Conservation (phyloP, 2,113 vertebrate species). For the Lethenteron reissneri region DNA sequence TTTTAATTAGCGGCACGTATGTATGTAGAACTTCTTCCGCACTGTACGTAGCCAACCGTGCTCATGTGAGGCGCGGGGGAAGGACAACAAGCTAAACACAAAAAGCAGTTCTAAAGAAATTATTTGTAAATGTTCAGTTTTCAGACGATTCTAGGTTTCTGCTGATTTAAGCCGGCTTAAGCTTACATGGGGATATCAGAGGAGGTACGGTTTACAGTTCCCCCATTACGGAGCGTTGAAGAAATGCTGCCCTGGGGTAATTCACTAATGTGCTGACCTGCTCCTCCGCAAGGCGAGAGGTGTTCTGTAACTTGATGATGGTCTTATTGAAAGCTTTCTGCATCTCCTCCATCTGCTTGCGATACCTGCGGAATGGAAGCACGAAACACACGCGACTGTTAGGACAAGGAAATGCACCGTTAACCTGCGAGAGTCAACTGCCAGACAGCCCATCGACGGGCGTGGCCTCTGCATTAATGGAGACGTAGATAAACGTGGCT, state of each 20-base stretch:
- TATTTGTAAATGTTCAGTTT: not conserved
- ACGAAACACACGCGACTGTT: not conserved
- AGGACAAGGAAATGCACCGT: no score
- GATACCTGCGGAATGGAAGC: constrained; percentile 35
- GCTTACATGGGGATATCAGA: not conserved
- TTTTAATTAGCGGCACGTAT: no score
- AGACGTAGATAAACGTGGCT: no score
- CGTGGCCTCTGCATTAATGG: no score
- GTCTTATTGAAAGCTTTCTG: constrained; percentile 96
- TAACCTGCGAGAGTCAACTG: no score
- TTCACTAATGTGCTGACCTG: constrained; percentile 32
- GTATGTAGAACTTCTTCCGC: no score
- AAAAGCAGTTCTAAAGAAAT: not conserved
- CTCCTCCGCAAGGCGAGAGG: constrained; percentile 76
- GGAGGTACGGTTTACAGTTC: not conserved
- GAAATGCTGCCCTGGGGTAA: not conserved
- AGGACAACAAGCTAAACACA: not conserved
- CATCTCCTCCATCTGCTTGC: constrained; percentile 99
- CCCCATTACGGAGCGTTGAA: not conserved
- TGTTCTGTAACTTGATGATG: constrained; percentile 94
- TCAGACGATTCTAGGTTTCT: not conserved
- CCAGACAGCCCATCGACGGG: no score
- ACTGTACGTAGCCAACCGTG: no score
- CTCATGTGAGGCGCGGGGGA: no score
- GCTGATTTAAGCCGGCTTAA: not conserved